phyloP scores from a whole-genome alignment of 23 tunicate species.

The Trididemnum clinides region DNA sequence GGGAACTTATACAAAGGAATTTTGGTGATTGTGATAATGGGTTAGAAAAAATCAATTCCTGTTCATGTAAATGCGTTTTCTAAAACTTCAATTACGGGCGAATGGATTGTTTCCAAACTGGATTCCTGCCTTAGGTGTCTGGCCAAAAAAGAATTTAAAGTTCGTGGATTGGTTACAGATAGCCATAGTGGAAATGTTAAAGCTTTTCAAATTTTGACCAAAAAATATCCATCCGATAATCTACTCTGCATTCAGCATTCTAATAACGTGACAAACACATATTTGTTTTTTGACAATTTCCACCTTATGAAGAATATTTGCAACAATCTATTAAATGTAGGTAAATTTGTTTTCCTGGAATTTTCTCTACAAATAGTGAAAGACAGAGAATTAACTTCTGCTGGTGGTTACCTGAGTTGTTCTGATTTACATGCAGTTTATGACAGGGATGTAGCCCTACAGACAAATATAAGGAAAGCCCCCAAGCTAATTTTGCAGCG shows the following conservation, averaged over 20 bases:
- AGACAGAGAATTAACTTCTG: no score
- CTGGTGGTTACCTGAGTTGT: neutral
- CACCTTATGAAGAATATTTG: constrained; percentile 13
- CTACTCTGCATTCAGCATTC: neutral
- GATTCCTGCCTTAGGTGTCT: neutral
- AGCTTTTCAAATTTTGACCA: neutral
- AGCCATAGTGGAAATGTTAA: neutral
- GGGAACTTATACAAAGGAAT: constrained; percentile 8
- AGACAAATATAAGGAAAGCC: constrained; percentile 11
- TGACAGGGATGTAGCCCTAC: neutral
- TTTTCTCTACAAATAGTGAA: no score
- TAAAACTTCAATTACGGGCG: neutral
- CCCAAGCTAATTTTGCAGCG: neutral
- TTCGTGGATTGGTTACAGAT: neutral
- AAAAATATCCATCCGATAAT: neutral
- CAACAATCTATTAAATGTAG: constrained; percentile 8
- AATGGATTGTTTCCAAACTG: neutral
- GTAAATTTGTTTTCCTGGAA: constrained; percentile 7
- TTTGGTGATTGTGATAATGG: constrained; percentile 9
- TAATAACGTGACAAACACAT: neutral
- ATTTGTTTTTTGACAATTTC: constrained; percentile 27
- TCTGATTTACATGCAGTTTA: neutral
- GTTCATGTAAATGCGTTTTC: constrained; percentile 8
- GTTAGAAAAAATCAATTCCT: constrained; percentile 23
- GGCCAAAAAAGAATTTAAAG: neutral